Conservation (phyloP, 2,797 vertebrate species). For the Channa striata region DNA sequence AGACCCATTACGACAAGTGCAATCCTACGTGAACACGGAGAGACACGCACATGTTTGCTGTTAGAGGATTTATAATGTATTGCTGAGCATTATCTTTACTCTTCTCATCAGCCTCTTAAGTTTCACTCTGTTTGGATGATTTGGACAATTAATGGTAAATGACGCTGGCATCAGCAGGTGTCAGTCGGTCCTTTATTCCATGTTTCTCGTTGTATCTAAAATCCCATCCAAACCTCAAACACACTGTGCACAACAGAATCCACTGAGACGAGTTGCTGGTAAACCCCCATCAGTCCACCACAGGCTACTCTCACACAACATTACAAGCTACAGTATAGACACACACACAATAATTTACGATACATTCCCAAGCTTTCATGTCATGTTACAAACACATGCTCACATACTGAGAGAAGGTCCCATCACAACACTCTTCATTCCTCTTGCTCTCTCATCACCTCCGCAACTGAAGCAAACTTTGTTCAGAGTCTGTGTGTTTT, state of each 20-base stretch:
- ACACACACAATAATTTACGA: not conserved
- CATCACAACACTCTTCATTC: constrained; percentile 23
- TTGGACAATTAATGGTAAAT: constrained; percentile 3
- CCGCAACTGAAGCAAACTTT: constrained; percentile 40
- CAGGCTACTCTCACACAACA: constrained; percentile 14
- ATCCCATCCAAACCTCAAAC: not conserved
- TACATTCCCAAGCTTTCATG: constrained; percentile 19
- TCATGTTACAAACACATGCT: constrained; percentile 22
- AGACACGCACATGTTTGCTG: constrained; percentile 6
- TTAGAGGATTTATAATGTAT: constrained; percentile 11
- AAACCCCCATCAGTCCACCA: not conserved
- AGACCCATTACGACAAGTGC: constrained; percentile 41
- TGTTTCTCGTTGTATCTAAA: not conserved
- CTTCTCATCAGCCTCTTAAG: not conserved
- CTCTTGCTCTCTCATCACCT: constrained; percentile 35
- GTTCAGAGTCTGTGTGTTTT: constrained; percentile 52
- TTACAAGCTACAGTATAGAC: constrained; percentile 6
- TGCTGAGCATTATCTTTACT: not conserved
- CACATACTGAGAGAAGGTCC: constrained; percentile 21
- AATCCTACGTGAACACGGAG: constrained; percentile 21
- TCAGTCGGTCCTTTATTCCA: not conserved
- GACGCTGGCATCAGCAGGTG: not conserved
- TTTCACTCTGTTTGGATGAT: not conserved
- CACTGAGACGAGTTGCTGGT: not conserved
- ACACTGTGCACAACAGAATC: not conserved